Conservation (phyloP, 2,797 vertebrate genomes). For the Chelmon rostratus region DNA sequence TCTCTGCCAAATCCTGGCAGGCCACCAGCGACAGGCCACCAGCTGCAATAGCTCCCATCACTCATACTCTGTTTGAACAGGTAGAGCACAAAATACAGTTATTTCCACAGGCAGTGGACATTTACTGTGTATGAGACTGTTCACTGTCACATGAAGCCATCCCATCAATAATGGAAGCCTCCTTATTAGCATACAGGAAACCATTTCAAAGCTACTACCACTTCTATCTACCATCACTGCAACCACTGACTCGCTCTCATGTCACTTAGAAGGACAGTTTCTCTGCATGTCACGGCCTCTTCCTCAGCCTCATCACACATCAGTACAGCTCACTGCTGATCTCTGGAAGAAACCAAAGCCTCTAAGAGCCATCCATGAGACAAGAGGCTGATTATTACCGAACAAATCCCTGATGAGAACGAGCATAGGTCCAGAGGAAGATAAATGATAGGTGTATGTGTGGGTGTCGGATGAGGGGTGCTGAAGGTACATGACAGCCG, state of each 20-base stretch:
- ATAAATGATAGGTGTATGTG: conserved; percentile 2
- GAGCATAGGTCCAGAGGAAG: not conserved
- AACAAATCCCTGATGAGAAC: conserved; percentile 11
- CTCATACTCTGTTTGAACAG: conserved; percentile 6
- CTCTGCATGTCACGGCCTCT: conserved; percentile 2
- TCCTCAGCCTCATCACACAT: conserved; percentile 26
- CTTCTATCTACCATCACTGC: conserved; percentile 3
- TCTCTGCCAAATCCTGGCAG: conserved; percentile 41
- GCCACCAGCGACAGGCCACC: conserved; percentile 20
- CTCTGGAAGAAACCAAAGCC: not conserved
- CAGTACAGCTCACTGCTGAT: conserved; percentile 34
- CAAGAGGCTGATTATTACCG: conserved; percentile 12
- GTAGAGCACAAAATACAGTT: not conserved
- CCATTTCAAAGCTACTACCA: conserved; percentile 6
- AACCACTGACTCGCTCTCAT: conserved; percentile 1
- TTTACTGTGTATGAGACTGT: not conserved
- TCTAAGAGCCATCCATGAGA: not conserved
- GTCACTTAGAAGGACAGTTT: conserved; percentile 20
- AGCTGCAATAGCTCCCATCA: conserved; percentile 35
- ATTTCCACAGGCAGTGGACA: not conserved
- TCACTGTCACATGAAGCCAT: conserved; percentile 12
- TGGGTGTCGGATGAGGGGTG: not conserved
- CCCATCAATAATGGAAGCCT: not conserved
- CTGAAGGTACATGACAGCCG: conserved; percentile 18
- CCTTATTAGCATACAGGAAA: conserved; percentile 28